A percentile compares a stretch with the other conserved stretches of the same genome.
Evolutionary conservation across 2,797 vertebrate species (phyloP).

Genomic region (Helicolenus hilgendorfi): DNA sequence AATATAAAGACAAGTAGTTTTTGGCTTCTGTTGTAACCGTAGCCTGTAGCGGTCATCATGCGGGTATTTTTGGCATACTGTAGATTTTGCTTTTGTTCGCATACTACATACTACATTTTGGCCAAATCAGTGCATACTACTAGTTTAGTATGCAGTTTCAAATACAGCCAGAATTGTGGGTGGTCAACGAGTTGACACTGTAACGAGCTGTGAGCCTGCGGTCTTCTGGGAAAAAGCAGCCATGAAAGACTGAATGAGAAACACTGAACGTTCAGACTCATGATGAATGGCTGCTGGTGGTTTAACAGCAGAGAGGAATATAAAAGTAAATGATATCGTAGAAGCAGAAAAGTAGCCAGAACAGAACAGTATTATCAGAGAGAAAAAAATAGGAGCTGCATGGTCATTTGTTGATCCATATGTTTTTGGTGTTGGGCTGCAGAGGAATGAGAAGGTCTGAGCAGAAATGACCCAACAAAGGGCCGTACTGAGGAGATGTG

Average conservation of each 20-base stretch:
- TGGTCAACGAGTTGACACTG: slow-evolving; percentile 39
- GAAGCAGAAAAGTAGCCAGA: background rate
- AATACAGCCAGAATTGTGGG: slow-evolving; percentile 13
- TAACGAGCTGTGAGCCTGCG: slow-evolving; percentile 53
- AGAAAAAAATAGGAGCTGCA: background rate
- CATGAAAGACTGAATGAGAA: slow-evolving; percentile 32
- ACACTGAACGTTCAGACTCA: background rate
- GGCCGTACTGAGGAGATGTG: slow-evolving; percentile 2
- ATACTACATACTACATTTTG: no score
- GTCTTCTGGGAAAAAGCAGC: slow-evolving; percentile 48
- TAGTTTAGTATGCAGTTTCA: no score
- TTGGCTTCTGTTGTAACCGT: no score
- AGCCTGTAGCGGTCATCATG: no score
- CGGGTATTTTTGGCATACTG: no score
- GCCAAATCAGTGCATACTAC: no score
- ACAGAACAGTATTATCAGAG: background rate
- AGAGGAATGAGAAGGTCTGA: slow-evolving; percentile 44
- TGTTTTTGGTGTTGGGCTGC: slow-evolving; percentile 18
- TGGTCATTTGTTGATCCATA: slow-evolving; percentile 30
- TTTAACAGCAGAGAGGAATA: background rate
- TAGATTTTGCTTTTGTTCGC: no score
- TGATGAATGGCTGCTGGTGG: background rate
- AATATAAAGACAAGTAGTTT: no score
- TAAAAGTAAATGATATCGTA: slow-evolving; percentile 6
- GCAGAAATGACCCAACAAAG: slow-evolving; percentile 43